Percentiles rank a stretch among this genome's conserved stretches.
Evolutionary conservation across 2,888 invertebrate genomes (phyloP).

Genomic region (Lepidocyrtoides sp.): DNA sequence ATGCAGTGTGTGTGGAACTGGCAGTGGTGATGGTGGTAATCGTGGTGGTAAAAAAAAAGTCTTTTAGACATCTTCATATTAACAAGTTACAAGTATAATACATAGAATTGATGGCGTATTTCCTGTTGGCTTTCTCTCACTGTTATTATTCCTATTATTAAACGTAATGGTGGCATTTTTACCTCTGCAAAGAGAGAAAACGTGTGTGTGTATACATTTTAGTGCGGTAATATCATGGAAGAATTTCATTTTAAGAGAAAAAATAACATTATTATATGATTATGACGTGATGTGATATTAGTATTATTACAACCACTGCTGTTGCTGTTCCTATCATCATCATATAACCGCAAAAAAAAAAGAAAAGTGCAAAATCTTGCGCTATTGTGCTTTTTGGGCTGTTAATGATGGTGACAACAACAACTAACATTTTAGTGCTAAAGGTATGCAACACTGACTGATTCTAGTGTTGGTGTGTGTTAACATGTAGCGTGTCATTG

Average conservation of each 20-base stretch:
- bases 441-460: neutral
- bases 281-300: constrained; percentile 53
- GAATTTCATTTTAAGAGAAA: neutral
- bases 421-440: neutral
- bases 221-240: constrained; percentile 33
- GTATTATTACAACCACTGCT: constrained; percentile 1
- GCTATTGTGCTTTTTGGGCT: constrained; percentile 7
- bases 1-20: constrained; percentile 60
- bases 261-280: constrained; percentile 13
- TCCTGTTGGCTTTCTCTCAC: constrained; percentile 54
- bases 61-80: constrained; percentile 62
- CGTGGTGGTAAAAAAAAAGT: constrained; percentile 33
- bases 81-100: constrained; percentile 65
- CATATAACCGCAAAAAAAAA: constrained; percentile 39
- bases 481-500: neutral
- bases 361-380: constrained; percentile 47
- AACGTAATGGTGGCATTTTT: constrained; percentile 53
- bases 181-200: neutral
- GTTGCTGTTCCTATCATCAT: neutral
- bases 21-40: constrained; percentile 49
- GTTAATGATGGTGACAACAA: constrained; percentile 2
- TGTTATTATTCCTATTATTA: constrained; percentile 60
- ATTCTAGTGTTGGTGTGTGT: neutral
- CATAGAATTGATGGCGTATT: constrained; percentile 75
- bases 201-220: constrained; percentile 6